Evolutionary conservation across 1,140 invertebrate species (phyloP), one percentile per base, ranked within the genome.

Genomic region (Drosophila lacteicornis): DNA sequence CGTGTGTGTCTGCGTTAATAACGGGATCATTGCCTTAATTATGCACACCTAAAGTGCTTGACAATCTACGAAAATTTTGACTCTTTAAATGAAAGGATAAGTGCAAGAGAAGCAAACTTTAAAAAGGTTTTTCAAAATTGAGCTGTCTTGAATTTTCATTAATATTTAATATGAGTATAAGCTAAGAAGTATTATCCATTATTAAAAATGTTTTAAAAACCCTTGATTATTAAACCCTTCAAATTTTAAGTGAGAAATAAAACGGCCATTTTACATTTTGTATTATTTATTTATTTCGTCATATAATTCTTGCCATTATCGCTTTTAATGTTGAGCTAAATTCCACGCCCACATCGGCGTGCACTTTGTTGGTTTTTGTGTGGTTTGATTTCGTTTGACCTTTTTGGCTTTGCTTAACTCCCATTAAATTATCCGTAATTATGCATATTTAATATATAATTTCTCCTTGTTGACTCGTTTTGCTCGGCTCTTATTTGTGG

Each of bases 301-400:
- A 88, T 90, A 88, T 87, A 87, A 88, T 88, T 79, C 79, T 84
- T 88, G 84, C 73, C 85, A 53, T 83, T 83, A 78, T 87, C 73
- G 51, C 80, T 61, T 79, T 79, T 82, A 79, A 84, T 80, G 87
- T 81, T 91, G 84, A 87, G 84, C 84, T 87, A 88, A 87, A 79
- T 88, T 82, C 59, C 55, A 75, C 79, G 82, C 84, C 66, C 66
- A 55, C 68, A 71, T 73, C 8, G 74, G 70, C 81, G 79, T 80
- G 74, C 65, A 17, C 67, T 84, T 70, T 70, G 30, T 70, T 80
- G 59, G 56, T 53, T 59, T 80, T 62, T 71, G 83, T 86, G 84
- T 87, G 84, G 80, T 80, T 90, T 88, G 80, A 88, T 84, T 90
- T 76, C 43, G 33, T 75, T 78, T 70, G 76, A 55, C 61, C 46